These are phyloP conservation scores for Enhydra lutris DNA, from an alignment of 2,113 vertebrate species.

Conservation along the genomic window DNA sequence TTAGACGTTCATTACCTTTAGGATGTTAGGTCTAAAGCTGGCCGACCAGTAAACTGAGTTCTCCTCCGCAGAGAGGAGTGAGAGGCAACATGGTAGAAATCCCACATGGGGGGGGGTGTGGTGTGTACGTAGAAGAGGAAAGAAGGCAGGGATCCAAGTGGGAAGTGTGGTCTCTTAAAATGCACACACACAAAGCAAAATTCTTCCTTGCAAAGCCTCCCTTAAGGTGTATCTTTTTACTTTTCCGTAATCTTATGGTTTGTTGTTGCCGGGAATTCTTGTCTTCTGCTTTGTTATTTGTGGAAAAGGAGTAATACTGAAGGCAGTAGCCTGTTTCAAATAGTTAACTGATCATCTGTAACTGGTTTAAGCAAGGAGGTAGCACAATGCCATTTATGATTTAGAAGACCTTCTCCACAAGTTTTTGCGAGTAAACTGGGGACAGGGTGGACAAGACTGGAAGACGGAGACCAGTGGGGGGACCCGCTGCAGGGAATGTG, in stretches of 20 bases:
- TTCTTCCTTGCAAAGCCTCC: neutral
- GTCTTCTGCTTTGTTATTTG: neutral
- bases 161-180: neutral
- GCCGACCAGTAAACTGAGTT: too few species aligned
- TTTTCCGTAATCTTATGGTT: neutral
- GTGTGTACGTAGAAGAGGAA: fast-evolving
- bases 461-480: neutral
- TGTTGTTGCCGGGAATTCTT: neutral
- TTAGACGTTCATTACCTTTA: neutral
- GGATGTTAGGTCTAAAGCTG: neutral
- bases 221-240: neutral
- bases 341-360: neutral
- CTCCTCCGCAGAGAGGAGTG: neutral
- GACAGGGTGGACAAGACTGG: fast-evolving
- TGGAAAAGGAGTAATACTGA: neutral
- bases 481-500: fast-evolving
- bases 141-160: too few species aligned
- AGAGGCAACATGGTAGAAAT: fast-evolving
- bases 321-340: neutral
- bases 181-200: neutral
- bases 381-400: neutral
- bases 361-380: neutral
- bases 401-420: neutral
- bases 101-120: fast-evolving
- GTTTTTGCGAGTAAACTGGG: neutral